Percentiles rank a stretch among this genome's conserved stretches.
Evolutionary conservation across 1,140 invertebrate genomes (phyloP).

Genomic region (Calosoma granatense): DNA sequence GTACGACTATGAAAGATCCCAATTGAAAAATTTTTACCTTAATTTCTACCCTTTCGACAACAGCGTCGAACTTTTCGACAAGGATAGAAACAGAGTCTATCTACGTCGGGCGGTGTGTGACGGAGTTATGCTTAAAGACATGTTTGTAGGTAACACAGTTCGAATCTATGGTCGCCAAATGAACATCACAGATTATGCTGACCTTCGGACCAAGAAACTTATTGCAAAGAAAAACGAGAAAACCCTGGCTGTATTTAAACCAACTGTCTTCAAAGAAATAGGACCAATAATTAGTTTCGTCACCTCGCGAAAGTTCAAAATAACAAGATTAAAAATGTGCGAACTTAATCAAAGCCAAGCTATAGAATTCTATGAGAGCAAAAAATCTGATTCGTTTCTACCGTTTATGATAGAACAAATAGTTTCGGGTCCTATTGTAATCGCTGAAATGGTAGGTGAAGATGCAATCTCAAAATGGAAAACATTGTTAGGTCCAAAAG

Average conservation of each 20-base stretch:
- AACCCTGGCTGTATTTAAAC: slow-evolving; percentile 56
- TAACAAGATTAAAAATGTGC: slow-evolving; percentile 55
- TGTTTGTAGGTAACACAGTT: slow-evolving; percentile 58
- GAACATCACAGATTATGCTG: slow-evolving; percentile 54
- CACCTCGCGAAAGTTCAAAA: slow-evolving; percentile 43
- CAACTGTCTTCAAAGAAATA: slow-evolving; percentile 47
- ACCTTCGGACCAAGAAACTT: slow-evolving; percentile 42
- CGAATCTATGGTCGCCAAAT: slow-evolving; percentile 57
- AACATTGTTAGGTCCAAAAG: slow-evolving; percentile 53
- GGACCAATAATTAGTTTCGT: slow-evolving; percentile 54
- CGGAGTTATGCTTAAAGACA: slow-evolving; percentile 44
- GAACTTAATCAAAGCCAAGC: slow-evolving; percentile 44
- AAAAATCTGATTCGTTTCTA: slow-evolving; percentile 31
- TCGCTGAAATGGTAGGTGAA: slow-evolving; percentile 52
- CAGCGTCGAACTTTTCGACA: slow-evolving; percentile 60
- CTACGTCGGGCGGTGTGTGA: slow-evolving; percentile 50
- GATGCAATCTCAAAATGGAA: slow-evolving; percentile 47
- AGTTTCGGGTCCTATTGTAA: slow-evolving; percentile 52
- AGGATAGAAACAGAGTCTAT: slow-evolving; percentile 50
- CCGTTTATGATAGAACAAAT: slow-evolving; percentile 43
- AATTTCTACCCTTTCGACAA: slow-evolving; percentile 54
- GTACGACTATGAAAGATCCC: slow-evolving; percentile 53
- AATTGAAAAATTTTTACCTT: slow-evolving; percentile 55
- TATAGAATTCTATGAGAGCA: slow-evolving; percentile 43
- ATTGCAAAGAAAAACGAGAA: slow-evolving; percentile 40